phyloP scores from a whole-genome alignment of 2,797 vertebrate species.

The Hyperoplus immaculatus region DNA sequence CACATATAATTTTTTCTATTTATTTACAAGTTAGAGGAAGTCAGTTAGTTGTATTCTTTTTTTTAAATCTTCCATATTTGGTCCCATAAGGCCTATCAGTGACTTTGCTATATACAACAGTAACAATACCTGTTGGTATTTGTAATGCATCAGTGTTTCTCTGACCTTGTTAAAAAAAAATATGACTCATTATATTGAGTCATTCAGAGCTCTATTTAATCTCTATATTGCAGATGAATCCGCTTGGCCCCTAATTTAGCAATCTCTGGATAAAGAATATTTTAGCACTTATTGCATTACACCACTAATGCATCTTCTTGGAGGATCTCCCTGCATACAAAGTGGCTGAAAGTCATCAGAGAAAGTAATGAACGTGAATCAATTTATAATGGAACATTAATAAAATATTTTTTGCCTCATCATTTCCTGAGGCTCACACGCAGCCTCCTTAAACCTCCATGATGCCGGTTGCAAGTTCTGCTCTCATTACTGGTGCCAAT shows the following conservation, averaged over 20 bases:
- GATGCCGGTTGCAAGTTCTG: constrained; percentile 36
- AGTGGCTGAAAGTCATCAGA: constrained; percentile 72
- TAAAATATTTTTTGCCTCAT: constrained; percentile 75
- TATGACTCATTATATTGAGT: neutral
- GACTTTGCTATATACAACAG: neutral
- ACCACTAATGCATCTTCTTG: constrained; percentile 42
- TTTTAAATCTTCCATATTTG: no score
- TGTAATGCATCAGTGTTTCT: neutral
- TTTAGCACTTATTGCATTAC: constrained; percentile 45
- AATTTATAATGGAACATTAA: constrained; percentile 82
- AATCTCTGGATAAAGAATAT: constrained; percentile 41
- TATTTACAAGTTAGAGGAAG: no score
- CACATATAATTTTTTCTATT: no score
- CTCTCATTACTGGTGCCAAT: constrained; percentile 59
- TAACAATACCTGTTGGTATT: neutral
- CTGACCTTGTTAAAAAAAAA: neutral
- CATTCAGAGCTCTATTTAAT: constrained; percentile 2
- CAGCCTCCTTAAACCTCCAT: constrained; percentile 47
- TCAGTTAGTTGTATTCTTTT: no score
- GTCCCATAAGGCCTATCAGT: no score
- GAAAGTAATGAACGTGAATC: constrained; percentile 77
- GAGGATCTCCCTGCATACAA: constrained; percentile 66
- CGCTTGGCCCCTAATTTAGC: constrained; percentile 36
- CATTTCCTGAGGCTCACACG: constrained; percentile 68
- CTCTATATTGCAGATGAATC: constrained; percentile 32